A percentile compares a stretch with the other conserved stretches of the same genome.
phyloP scores from a whole-genome alignment of 2,888 invertebrate genomes.

The Steromphala cineraria region DNA sequence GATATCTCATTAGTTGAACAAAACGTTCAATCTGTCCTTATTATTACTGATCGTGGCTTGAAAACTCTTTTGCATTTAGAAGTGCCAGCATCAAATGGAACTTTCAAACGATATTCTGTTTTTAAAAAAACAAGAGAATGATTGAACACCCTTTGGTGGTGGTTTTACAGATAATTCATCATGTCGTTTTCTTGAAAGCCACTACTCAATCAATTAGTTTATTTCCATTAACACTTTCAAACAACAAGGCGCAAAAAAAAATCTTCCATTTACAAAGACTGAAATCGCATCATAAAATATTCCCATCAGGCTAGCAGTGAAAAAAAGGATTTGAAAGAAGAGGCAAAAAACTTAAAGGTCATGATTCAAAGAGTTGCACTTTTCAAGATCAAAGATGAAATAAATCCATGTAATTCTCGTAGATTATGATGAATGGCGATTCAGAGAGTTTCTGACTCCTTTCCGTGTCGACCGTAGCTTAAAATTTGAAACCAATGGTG shows the following conservation, averaged over 20 bases:
- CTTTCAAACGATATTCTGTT: neutral
- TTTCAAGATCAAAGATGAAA: too few species aligned
- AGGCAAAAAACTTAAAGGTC: neutral
- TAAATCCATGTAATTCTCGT: too few species aligned
- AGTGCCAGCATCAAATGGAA: neutral
- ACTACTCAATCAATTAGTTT: neutral
- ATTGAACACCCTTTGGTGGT: neutral
- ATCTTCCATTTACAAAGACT: neutral
- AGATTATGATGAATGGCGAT: too few species aligned
- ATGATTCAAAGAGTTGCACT: too few species aligned
- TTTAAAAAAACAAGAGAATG: neutral
- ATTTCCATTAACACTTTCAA: neutral
- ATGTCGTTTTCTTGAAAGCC: neutral
- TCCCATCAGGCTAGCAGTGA: neutral
- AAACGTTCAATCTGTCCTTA: too few species aligned
- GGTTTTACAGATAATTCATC: neutral
- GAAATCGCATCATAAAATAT: neutral
- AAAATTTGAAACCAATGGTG: too few species aligned
- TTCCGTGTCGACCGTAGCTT: too few species aligned
- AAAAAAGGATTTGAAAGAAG: neutral
- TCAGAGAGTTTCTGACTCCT: too few species aligned
- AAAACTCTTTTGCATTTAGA: too few species aligned
- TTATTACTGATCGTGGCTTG: too few species aligned
- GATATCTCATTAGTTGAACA: too few species aligned
- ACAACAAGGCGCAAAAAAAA: neutral